Base-by-base conservation (phyloP, 2,113 vertebrate species). In the Zosterops japonicus region DNA sequence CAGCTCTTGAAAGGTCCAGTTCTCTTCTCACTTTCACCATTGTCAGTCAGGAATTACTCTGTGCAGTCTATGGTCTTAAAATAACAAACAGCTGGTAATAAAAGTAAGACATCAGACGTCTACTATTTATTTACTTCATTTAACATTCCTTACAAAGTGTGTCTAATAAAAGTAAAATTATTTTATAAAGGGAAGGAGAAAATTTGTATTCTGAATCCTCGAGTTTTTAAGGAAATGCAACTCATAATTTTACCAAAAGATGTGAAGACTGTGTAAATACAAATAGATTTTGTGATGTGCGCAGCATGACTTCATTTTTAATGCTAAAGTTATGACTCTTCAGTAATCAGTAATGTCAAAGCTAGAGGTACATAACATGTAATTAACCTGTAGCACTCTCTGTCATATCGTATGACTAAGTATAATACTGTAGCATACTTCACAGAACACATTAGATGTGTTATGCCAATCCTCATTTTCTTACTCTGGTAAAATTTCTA, bases 311-410 rank as follows among this genome's bases (percentile, higher is more conserved):
- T 93, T 21, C 36, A 55, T 72, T 71, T 92, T 68, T 36, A 87
- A n/a, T 71, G 46, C 52, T 84, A 20, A 70, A 81, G 83, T 89
- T 96, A 53, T 82, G 83, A 90, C 86, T 92, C 1, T 75, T 78
- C 69, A 89, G 14, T 71, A 87, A 44, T 81, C 52, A 71, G 25
- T 56, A 92, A 71, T 93, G 83, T 95, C 94, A 96, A 94, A 96
- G 61, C 88, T 68, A 35, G 49, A 86, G 72, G 41, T 69, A n/a
- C 44, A 14, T 59, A 93, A 69, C n/a, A 29, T 78, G 14, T 64
- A 96, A 94, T 96, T 96, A 94, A 93, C 86, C 90, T 90, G 86
- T 64, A 92, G 68, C 53, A 53, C 33, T 18, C 83, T 83, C 72
- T 88, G 88, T 90, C 13, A 2, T 86, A 50, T 59, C 36, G 7